A percentile compares a stretch with the other conserved stretches of the same genome.
phyloP scores from a whole-genome alignment of 2,113 vertebrate genomes.

The Pogona vitticeps region DNA sequence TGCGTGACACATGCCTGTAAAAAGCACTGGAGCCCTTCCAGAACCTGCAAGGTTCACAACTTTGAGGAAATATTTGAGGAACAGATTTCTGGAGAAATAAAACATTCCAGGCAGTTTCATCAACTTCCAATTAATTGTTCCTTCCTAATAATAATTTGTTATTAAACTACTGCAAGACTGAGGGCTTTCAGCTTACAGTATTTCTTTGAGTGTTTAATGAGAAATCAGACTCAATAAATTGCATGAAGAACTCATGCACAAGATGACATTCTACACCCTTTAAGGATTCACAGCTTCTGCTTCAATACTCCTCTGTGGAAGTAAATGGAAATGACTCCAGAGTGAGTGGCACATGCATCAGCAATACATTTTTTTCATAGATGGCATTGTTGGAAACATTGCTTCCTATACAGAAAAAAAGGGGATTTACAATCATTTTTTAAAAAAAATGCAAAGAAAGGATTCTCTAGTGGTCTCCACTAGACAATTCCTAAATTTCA shows the following conservation, averaged over 20 bases:
- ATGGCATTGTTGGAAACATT: neutral
- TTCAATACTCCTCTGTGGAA: neutral
- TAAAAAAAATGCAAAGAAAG: neutral
- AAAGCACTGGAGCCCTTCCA: neutral
- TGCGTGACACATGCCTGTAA: neutral
- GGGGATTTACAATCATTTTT: neutral
- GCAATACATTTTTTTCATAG: neutral
- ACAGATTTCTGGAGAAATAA: neutral
- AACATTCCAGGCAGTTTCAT: neutral
- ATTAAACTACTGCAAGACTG: neutral
- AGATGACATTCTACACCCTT: neutral
- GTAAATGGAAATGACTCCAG: neutral
- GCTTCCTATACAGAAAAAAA: neutral
- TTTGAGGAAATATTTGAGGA: neutral
- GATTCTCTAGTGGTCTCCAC: no score
- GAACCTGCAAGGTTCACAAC: neutral
- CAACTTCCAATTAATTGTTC: neutral
- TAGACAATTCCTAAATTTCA: neutral
- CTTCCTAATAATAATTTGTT: neutral
- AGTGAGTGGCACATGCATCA: neutral
- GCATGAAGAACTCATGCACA: neutral
- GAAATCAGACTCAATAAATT: neutral
- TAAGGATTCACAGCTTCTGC: neutral
- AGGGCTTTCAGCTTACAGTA: neutral
- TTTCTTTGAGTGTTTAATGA: neutral